Evolutionary conservation across 2,888 invertebrate species (phyloP), one percentile per base, ranked within the genome.

Genomic region (Ferdinandea cuprea): DNA sequence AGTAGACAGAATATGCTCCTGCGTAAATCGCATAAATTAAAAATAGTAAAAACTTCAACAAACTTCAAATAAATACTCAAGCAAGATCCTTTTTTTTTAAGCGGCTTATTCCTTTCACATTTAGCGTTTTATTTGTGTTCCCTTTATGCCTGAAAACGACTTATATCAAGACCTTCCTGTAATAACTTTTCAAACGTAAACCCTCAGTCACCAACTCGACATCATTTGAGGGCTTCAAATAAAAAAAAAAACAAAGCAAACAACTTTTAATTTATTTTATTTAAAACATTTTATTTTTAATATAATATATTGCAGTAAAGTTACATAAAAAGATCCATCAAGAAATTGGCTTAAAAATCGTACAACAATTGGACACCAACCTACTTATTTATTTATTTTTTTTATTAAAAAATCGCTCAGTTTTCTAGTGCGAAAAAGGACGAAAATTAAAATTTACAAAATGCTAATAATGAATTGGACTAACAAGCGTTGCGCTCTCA

Each of bases 201-300:
- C 90, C 90, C 11, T 83, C 83, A 0, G 87, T 90, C 6, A 86
- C 88, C 52, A 90, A 89, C 40, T 89, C 90, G 19, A 88, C 88
- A 46, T 88, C 90, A 9, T 88, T 90, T 13, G 90, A 90, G 19
- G 88, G 89, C 32, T 11, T 35, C 35, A 11, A 3, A 0, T 35
- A 8, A 11, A 35, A 1, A 3, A 7, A 3, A 35, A 11, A 11
- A 35, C 6, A 42, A 42, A 8, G 1, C 17, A 17, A 8, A 0
- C 3, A 17, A 44, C 3, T 1, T 7, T 9, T 11, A 2, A 11
- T 30, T 2, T n/a, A n/a, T n/a, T 76, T 71, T 40, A 63, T 56
- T 58, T 11, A 65, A 78, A 65, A 78, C 78, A 72, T 72, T 78
- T n/a, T 72, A 71, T 72, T 72, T 58, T 40, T 15, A 48, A 21